These are phyloP conservation scores for Shinisaurus crocodilurus DNA, from an alignment of 2,113 vertebrate species.

Conservation along the genomic window DNA sequence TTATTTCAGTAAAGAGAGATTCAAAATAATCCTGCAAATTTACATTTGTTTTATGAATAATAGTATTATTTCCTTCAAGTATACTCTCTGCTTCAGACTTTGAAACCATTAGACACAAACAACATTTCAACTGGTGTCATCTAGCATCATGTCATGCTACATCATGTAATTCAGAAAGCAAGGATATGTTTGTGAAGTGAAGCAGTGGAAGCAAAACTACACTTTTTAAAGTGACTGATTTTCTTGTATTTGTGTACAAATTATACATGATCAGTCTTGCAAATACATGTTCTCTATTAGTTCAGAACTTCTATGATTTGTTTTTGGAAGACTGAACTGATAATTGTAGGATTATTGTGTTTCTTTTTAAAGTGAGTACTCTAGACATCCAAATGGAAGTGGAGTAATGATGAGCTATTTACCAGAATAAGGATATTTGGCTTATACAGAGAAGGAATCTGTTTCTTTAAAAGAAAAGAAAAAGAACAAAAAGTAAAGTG, in stretches of 20 bases:
- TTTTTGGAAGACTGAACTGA: constrained; percentile 4
- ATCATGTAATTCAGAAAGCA: constrained; percentile 19
- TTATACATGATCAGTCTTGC: background rate
- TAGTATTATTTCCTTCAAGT: background rate
- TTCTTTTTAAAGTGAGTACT: background rate
- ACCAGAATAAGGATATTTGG: background rate
- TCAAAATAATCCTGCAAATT: background rate
- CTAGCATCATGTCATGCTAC: background rate
- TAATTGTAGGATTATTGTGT: background rate
- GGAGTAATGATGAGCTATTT: background rate
- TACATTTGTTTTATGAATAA: background rate
- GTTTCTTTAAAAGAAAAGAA: background rate
- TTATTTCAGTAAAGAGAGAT: background rate
- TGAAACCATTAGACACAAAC: background rate
- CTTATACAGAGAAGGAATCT: background rate
- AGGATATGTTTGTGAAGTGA: background rate
- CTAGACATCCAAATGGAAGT: background rate
- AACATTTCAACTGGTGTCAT: background rate
- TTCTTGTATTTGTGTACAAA: constrained; percentile 18
- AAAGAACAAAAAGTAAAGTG: background rate
- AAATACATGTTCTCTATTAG: background rate
- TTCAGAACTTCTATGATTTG: background rate
- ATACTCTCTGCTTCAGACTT: background rate
- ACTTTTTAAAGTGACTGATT: constrained; percentile 8
- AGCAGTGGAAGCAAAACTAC: background rate